phyloP scores from a whole-genome alignment of 37 sponge, comb jelly and placozoan genomes.

The Eunapius fragilis region DNA sequence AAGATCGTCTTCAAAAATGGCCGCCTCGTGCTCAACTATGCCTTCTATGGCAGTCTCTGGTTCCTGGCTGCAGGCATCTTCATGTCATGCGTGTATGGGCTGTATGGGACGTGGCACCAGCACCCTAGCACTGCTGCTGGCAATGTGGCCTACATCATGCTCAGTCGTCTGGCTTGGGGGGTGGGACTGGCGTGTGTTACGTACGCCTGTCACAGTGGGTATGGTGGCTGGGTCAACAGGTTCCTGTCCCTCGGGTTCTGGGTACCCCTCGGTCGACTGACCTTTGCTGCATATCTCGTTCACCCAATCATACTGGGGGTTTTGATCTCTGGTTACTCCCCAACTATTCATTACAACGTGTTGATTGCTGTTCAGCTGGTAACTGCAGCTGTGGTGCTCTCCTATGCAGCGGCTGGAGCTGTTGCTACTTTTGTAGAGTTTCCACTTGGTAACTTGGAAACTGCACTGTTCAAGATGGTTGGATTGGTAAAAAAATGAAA shows the following conservation, averaged over 20 bases:
- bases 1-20: constrained; percentile 8
- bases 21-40: constrained; percentile 9
- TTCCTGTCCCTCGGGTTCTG: constrained; percentile 86
- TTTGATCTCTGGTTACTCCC: constrained; percentile 17
- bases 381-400: constrained; percentile 47
- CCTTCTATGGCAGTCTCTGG: constrained; percentile 32
- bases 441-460: constrained; percentile 69
- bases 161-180: constrained; percentile 67
- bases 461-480: constrained; percentile 44
- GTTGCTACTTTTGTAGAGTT: constrained; percentile 72
- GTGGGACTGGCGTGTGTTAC: constrained; percentile 68
- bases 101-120: constrained; percentile 57
- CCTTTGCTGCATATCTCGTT: constrained; percentile 83
- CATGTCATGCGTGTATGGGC: constrained; percentile 62
- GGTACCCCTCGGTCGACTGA: constrained; percentile 89
- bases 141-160: constrained; percentile 63
- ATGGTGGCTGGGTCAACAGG: constrained; percentile 73
- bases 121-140: constrained; percentile 49
- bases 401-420: constrained; percentile 69
- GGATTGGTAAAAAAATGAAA: constrained; percentile 6
- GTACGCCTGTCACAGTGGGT: constrained; percentile 79
- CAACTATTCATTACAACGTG: constrained; percentile 42
- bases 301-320: constrained; percentile 78
- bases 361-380: constrained; percentile 37
- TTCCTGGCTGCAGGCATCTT: constrained; percentile 12